Percentiles rank a stretch among this genome's conserved stretches.
phyloP scores from a whole-genome alignment of 1,140 invertebrate species.

The Portunus trituberculatus region DNA sequence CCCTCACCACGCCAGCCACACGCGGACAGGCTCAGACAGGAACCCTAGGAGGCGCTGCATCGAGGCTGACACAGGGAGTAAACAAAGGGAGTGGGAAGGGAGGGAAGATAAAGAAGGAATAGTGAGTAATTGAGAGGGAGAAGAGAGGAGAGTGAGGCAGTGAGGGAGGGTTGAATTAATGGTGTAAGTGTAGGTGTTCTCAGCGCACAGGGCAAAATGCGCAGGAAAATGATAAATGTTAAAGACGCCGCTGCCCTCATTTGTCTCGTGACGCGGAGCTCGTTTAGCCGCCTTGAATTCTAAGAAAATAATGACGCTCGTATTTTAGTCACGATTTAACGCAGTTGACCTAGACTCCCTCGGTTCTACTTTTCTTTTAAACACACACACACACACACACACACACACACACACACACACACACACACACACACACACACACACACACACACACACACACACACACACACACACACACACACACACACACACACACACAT shows the following conservation, averaged over 20 bases:
- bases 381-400: not conserved
- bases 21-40: not conserved
- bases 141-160: not conserved
- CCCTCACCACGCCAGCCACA: not conserved
- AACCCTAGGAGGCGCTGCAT: not conserved
- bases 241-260: not conserved
- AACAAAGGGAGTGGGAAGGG: not conserved
- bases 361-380: not conserved
- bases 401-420: constrained; percentile 8
- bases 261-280: not conserved
- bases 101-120: not conserved
- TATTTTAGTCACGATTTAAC: constrained; percentile 23
- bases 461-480: too few relatives aligned
- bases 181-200: not conserved
- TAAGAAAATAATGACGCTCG: constrained; percentile 14
- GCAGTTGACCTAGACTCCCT: not conserved
- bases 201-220: not conserved
- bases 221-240: not conserved
- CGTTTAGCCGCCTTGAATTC: not conserved
- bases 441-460: too few relatives aligned
- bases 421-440: too few relatives aligned
- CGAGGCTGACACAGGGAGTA: not conserved
- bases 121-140: not conserved
- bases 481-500: too few relatives aligned
- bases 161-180: not conserved